phyloP scores from a whole-genome alignment of 1,140 invertebrate genomes.

The Stratiolaelaps scimitus region DNA sequence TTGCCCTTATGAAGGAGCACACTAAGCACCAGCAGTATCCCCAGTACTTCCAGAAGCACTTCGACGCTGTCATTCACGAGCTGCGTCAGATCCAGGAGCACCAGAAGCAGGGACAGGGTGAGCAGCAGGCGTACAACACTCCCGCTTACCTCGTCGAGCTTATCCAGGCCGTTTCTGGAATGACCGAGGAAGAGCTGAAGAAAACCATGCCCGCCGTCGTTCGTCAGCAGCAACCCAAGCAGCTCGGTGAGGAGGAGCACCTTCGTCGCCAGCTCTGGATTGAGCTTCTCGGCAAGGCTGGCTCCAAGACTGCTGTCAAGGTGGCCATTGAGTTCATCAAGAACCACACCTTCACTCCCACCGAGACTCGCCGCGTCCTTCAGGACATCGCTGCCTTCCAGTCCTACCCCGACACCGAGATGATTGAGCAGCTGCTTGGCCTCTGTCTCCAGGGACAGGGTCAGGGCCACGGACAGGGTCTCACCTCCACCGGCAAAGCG shows the following conservation, averaged over 20 bases:
- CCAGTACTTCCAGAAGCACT: constrained; percentile 3
- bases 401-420: constrained; percentile 27
- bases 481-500: constrained; percentile 18
- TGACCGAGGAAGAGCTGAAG: constrained; percentile 21
- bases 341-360: constrained; percentile 26
- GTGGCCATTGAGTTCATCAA: constrained; percentile 14
- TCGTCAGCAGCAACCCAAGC: constrained; percentile 3
- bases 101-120: constrained; percentile 7
- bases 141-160: constrained; percentile 22
- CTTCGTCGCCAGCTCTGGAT: constrained; percentile 27
- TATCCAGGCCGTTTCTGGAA: constrained; percentile 16
- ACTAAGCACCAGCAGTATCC: background rate
- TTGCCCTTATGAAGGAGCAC: constrained; percentile 14
- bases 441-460: background rate
- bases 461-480: background rate
- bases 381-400: constrained; percentile 27
- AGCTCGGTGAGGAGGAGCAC: background rate
- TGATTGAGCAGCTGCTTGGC: constrained; percentile 12
- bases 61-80: constrained; percentile 5
- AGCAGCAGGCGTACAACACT: background rate
- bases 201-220: background rate
- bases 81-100: constrained; percentile 23
- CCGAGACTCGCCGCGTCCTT: constrained; percentile 9
- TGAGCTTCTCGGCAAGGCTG: constrained; percentile 24
- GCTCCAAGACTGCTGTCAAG: constrained; percentile 23